Percentiles rank a stretch among this genome's conserved stretches.
phyloP scores from a whole-genome alignment of 2,888 invertebrate species.

The Tachina fera region DNA sequence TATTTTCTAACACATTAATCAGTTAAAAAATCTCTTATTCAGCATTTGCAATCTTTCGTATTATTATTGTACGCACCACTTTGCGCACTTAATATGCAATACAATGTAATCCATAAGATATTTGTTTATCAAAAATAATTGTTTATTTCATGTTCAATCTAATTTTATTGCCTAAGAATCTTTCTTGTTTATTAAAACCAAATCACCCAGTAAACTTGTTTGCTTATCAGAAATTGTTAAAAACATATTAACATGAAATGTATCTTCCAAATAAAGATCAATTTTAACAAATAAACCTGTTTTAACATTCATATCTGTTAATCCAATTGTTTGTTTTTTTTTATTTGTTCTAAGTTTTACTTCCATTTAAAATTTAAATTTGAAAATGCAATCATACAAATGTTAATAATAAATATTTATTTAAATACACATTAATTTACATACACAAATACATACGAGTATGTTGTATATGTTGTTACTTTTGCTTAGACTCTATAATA shows the following conservation, averaged over 20 bases:
- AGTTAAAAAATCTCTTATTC: too few relatives aligned
- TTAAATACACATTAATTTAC: slow-evolving; percentile 18
- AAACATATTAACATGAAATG: slow-evolving; percentile 10
- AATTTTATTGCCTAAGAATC: background rate
- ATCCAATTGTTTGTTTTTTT: background rate
- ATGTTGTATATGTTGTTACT: background rate
- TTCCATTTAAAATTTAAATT: slow-evolving; percentile 5
- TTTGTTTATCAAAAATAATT: background rate
- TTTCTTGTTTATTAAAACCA: background rate
- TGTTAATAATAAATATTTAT: slow-evolving; percentile 8
- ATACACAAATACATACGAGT: background rate
- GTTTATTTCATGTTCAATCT: too few relatives aligned
- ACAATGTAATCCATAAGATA: background rate
- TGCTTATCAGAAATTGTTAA: background rate
- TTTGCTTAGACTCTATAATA: background rate
- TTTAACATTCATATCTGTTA: background rate
- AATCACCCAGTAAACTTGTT: background rate
- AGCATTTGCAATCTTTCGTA: too few relatives aligned
- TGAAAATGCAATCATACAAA: slow-evolving; percentile 10
- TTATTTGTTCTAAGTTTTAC: background rate
- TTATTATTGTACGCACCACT: too few relatives aligned
- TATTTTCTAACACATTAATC: too few relatives aligned
- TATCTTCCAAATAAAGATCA: slow-evolving; percentile 4
- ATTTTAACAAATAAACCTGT: slow-evolving; percentile 3
- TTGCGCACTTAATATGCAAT: too few relatives aligned